A percentile compares a stretch with the other conserved stretches of the same genome.
Conservation (phyloP, 2,888 invertebrate genomes). For the Bellardia pandia region DNA sequence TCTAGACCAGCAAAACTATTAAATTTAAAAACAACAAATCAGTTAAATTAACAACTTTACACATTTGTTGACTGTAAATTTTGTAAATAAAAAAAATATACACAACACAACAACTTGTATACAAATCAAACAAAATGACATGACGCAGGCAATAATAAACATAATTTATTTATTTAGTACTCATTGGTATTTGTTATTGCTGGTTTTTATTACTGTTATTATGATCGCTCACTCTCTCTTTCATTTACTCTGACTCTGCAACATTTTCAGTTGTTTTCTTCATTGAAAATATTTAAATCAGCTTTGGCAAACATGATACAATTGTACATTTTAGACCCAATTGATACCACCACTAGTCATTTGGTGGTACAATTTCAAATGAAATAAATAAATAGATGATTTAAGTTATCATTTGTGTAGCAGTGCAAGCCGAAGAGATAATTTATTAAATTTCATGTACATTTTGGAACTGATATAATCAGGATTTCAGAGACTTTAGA, state of each 20-base stretch:
- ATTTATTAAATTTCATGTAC: no score
- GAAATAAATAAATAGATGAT: no score
- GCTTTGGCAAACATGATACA: no score
- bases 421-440: no score
- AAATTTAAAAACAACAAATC: conserved; percentile 18
- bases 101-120: neutral
- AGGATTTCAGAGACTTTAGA: no score
- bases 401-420: no score
- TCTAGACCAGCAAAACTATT: neutral
- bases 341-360: no score
- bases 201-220: neutral
- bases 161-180: conserved; percentile 38
- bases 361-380: no score
- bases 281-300: neutral
- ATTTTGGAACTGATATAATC: no score
- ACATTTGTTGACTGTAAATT: conserved; percentile 9
- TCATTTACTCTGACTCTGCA: neutral
- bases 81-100: neutral
- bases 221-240: neutral
- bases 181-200: conserved; percentile 24
- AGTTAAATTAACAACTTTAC: conserved; percentile 22
- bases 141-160: conserved; percentile 34
- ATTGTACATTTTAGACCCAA: no score
- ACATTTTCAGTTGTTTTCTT: neutral
- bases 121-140: conserved; percentile 32